A percentile compares a stretch with the other conserved stretches of the same genome.
phyloP scores from a whole-genome alignment of 2,113 vertebrate species.

The Nothoprocta pentlandii region DNA sequence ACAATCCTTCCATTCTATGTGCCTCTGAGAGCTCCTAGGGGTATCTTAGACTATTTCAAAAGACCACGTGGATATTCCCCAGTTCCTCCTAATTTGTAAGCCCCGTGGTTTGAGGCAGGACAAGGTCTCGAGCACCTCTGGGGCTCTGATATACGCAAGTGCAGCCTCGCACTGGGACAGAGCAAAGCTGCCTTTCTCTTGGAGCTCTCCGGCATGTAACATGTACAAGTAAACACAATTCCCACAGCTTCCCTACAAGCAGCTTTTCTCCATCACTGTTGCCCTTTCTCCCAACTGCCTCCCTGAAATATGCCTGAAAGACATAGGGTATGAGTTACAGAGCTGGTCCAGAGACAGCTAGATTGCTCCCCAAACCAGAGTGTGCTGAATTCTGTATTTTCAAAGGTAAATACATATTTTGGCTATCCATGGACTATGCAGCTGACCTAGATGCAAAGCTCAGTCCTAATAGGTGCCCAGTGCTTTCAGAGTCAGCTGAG shows the following conservation, averaged over 20 bases:
- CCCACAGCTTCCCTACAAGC: neutral
- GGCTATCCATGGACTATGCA: neutral
- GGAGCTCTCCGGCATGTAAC: neutral
- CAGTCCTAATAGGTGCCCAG: neutral
- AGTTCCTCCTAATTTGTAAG: accelerated
- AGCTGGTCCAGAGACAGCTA: neutral
- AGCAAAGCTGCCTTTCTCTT: neutral
- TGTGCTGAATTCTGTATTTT: neutral
- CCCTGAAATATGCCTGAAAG: neutral
- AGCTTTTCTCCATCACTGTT: neutral
- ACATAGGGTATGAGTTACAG: neutral
- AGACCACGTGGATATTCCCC: neutral
- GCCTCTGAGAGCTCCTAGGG: neutral
- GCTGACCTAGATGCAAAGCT: neutral
- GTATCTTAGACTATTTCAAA: neutral
- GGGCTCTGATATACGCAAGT: neutral
- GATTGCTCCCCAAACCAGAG: neutral
- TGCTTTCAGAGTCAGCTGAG: neutral
- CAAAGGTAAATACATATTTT: neutral
- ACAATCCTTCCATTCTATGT: neutral
- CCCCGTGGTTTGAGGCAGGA: neutral
- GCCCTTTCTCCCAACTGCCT: neutral
- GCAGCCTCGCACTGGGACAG: neutral
- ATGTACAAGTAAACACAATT: neutral
- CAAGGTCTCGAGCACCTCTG: neutral